A percentile compares a stretch with the other conserved stretches of the same genome.
phyloP scores from a whole-genome alignment of 2,888 invertebrate genomes.

The Cheilosia vulpina region DNA sequence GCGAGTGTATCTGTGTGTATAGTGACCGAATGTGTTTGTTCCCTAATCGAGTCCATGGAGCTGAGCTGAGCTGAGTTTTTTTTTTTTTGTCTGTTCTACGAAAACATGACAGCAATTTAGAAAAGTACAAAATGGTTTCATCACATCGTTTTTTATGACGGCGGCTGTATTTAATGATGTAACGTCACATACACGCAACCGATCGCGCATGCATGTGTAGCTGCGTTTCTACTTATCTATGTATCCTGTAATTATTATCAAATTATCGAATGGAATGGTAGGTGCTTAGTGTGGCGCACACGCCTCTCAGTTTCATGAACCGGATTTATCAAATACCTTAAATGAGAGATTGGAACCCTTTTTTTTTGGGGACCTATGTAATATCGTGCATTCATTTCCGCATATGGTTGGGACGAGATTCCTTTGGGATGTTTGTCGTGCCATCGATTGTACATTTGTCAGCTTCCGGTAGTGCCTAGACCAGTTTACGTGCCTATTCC shows the following conservation, averaged over 20 bases:
- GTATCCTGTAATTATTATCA: slow-evolving; percentile 69
- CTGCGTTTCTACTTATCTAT: slow-evolving; percentile 3
- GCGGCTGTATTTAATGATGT: slow-evolving; percentile 14
- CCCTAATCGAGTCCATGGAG: slow-evolving; percentile 36
- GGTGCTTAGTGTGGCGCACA: slow-evolving; percentile 25
- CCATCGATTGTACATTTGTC: slow-evolving; percentile 68
- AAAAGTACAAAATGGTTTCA: slow-evolving; percentile 46
- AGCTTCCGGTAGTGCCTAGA: slow-evolving; percentile 67
- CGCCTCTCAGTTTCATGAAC: slow-evolving; percentile 44
- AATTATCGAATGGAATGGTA: slow-evolving; percentile 43
- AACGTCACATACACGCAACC: slow-evolving; percentile 1
- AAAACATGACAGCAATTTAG: slow-evolving; percentile 41
- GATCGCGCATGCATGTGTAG: slow-evolving; percentile 9
- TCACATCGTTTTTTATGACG: slow-evolving; percentile 15
- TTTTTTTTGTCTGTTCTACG: slow-evolving; percentile 16
- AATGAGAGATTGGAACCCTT: slow-evolving; percentile 38
- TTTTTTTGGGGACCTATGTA: slow-evolving; percentile 2
- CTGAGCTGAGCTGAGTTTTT: slow-evolving; percentile 37
- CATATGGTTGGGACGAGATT: slow-evolving; percentile 27
- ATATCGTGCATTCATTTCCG: slow-evolving; percentile 56
- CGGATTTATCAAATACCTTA: slow-evolving; percentile 48
- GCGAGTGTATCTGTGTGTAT: slow-evolving; percentile 17
- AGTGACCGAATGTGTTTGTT: slow-evolving; percentile 26
- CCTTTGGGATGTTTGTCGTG: slow-evolving; percentile 51
- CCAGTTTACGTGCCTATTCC: slow-evolving; percentile 60